A percentile compares a stretch with the other conserved stretches of the same genome.
Evolutionary conservation across 2,113 vertebrate species (phyloP).

Genomic region (Nannospalax galili): DNA sequence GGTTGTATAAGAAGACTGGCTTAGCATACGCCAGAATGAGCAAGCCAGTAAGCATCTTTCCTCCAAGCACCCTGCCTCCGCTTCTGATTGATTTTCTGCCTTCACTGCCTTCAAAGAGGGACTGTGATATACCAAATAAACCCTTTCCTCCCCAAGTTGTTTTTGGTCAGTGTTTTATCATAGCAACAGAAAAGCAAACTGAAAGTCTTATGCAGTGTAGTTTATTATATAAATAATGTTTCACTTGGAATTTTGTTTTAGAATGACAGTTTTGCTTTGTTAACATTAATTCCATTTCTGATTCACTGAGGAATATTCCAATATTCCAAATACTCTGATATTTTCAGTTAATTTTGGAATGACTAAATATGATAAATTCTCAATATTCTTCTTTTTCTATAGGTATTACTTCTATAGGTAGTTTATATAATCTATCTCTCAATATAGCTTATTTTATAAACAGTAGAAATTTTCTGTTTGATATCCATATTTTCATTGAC

Average conservation of each 20-base stretch:
- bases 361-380: background rate
- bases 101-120: no score
- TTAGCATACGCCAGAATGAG: no score
- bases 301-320: slow-evolving; percentile 39
- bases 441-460: background rate
- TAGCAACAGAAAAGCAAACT: no score
- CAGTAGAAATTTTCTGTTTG: background rate
- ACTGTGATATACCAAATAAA: no score
- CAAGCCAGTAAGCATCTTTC: no score
- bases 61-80: no score
- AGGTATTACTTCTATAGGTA: background rate
- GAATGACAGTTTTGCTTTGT: background rate
- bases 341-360: slow-evolving; percentile 7
- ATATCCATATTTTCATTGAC: background rate
- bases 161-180: no score
- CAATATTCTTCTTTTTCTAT: background rate
- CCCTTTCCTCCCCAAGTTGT: no score
- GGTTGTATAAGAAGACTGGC: no score
- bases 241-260: background rate
- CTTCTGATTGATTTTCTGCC: no score
- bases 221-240: background rate
- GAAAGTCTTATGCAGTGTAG: no score
- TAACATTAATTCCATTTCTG: background rate
- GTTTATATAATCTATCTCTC: background rate
- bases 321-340: background rate